Evolutionary conservation across 2,888 invertebrate genomes (phyloP).

Genomic region (Vannuccia rotundouncinata): DNA sequence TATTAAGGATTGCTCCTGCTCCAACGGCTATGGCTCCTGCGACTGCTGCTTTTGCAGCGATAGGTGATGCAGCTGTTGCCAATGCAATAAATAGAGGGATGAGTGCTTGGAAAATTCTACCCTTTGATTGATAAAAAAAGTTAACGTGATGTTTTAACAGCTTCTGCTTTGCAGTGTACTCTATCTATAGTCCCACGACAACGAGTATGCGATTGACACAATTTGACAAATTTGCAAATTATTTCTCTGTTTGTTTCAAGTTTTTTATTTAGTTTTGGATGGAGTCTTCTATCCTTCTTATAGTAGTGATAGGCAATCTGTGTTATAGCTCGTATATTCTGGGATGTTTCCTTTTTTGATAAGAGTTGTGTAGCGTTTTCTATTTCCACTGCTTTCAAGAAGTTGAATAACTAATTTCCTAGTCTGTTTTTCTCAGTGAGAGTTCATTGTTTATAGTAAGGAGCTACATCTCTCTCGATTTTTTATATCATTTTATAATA

Average conservation of each 20-base stretch:
- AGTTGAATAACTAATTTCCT: background rate
- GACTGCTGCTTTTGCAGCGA: too few relatives aligned
- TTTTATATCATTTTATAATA: background rate
- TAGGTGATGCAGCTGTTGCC: too few relatives aligned
- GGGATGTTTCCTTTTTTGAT: background rate
- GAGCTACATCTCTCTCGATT: too few relatives aligned
- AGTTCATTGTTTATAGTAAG: background rate
- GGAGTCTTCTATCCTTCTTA: background rate
- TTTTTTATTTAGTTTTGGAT: background rate
- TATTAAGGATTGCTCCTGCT: too few relatives aligned
- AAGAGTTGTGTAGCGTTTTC: background rate
- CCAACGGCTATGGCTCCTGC: too few relatives aligned
- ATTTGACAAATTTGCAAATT: background rate
- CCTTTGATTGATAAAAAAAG: too few relatives aligned
- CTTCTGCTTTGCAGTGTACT: too few relatives aligned
- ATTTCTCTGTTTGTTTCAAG: background rate
- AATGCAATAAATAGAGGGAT: too few relatives aligned
- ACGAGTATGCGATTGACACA: background rate
- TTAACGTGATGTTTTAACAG: too few relatives aligned
- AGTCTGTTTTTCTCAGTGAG: background rate
- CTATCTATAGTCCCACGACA: too few relatives aligned
- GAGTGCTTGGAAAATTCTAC: too few relatives aligned
- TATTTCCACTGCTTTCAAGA: background rate
- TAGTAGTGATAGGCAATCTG: background rate
- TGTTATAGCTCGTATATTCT: background rate